Evolutionary conservation across 2,888 invertebrate species (phyloP), one percentile per base, ranked within the genome.

Genomic region (Cynaeus angustus): DNA sequence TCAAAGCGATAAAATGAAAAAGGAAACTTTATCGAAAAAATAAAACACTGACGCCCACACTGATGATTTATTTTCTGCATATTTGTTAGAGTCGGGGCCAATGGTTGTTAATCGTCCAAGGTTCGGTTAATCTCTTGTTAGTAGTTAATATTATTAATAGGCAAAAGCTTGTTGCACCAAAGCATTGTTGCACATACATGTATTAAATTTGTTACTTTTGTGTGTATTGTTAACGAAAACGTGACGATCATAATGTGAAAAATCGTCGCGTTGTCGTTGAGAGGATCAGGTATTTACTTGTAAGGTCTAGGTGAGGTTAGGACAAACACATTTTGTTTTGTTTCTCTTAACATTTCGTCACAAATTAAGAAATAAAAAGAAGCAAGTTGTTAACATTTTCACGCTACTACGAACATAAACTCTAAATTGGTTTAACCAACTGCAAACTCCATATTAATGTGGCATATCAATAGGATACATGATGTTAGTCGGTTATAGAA

Each of bases 391-490:
- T n/a, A 41, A 41, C 16, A 59, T 30, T 58, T 45, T 26, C 45
- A 26, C 26, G 45, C 59, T 59, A 59, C 68, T 56, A 64, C 53
- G 33, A 61, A 67, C 67, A 76, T 72, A 69, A 76, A 77, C 76
- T 72, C 71, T 74, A 77, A 77, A 70, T 77, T 72, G 38, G 73
- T 78, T 76, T 75, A 78, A 79, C 79, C 82, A 79, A 78, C 75
- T 83, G 83, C 83, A 83, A 83, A 83, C 83, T 82, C 83, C 82
- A 79, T 80, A 70, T 74, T 58, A 80, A 81, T 80, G 81, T 82
- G 81, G 81, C 81, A 83, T 82, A 82, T 82, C 82, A 80, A 78
- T 76, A 41, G 53, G 53, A 43, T 38, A 50, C 61, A 37, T 62
- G 38, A 26, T 38, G 62, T 37, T 56, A 56, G 21, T 59, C 28